Percentiles rank a stretch among this genome's conserved stretches.
These are phyloP conservation scores for Drosophila leontia DNA, from an alignment of 1,140 invertebrate species.

Conservation along the genomic window DNA sequence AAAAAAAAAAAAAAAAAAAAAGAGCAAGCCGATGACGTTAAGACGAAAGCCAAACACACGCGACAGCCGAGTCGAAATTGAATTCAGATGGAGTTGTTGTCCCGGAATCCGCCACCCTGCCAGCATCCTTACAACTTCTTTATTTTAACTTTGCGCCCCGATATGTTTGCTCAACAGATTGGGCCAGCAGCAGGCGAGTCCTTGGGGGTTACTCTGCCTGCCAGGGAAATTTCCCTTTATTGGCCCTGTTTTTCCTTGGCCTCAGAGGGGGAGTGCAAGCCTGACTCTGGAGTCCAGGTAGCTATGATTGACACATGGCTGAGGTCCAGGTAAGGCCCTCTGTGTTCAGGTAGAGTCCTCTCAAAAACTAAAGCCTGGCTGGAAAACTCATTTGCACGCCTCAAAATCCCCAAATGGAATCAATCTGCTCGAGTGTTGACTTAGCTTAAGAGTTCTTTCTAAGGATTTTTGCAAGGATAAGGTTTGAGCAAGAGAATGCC, in stretches of 20 bases:
- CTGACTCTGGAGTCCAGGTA: conserved; percentile 2
- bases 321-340: background rate
- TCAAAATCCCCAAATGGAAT: conserved; percentile 7
- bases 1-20: conserved; percentile 27
- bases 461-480: background rate
- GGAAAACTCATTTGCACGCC: conserved; percentile 8
- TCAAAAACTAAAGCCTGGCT: conserved; percentile 3
- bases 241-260: background rate
- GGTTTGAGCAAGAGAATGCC: background rate
- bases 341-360: background rate
- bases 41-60: conserved; percentile 78
- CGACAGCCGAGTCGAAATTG: conserved; percentile 61
- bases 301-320: background rate
- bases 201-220: conserved; percentile 28
- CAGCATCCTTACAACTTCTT: background rate
- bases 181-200: background rate
- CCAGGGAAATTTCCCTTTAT: conserved; percentile 21
- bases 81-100: conserved; percentile 70
- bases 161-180: conserved; percentile 52
- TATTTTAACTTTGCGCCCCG: conserved; percentile 35
- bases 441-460: background rate
- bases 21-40: conserved; percentile 53
- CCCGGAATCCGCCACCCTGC: background rate
- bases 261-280: background rate
- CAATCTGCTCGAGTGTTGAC: conserved; percentile 3